These are phyloP conservation scores for Cylindroiulus punctatus DNA, from an alignment of 2,888 invertebrate species.

Conservation along the genomic window DNA sequence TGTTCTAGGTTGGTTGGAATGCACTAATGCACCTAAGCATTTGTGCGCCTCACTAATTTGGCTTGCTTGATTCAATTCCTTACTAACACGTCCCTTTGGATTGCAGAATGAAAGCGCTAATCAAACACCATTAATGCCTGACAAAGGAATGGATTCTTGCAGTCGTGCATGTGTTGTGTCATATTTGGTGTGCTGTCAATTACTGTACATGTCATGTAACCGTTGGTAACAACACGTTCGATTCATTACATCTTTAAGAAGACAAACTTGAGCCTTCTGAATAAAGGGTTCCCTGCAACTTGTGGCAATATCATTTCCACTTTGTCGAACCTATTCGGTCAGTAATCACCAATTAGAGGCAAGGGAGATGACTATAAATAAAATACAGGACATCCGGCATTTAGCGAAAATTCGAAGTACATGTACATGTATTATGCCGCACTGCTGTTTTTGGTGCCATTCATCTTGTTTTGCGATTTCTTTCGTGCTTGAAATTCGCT, in stretches of 20 bases:
- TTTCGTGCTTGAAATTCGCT: too few species aligned
- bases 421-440: background rate
- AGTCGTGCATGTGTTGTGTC: background rate
- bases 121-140: background rate
- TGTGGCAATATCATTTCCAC: background rate
- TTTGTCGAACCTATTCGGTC: background rate
- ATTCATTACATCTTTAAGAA: slow-evolving; percentile 8
- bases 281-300: background rate
- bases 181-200: background rate
- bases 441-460: background rate
- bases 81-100: background rate
- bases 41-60: background rate
- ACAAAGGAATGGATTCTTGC: background rate
- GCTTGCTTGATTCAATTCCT: background rate
- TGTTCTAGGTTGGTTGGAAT: too few species aligned
- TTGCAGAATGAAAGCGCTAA: background rate
- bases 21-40: too few species aligned
- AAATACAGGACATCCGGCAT: slow-evolving; percentile 15
- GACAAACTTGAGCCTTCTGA: background rate
- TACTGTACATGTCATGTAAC: background rate
- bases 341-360: slow-evolving; percentile 21
- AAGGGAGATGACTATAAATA: background rate
- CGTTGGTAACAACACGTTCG: slow-evolving; percentile 15
- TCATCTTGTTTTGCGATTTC: background rate
- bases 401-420: background rate